Evolutionary conservation across 2,888 invertebrate species (phyloP).

Genomic region (Cloeon dipterum): DNA sequence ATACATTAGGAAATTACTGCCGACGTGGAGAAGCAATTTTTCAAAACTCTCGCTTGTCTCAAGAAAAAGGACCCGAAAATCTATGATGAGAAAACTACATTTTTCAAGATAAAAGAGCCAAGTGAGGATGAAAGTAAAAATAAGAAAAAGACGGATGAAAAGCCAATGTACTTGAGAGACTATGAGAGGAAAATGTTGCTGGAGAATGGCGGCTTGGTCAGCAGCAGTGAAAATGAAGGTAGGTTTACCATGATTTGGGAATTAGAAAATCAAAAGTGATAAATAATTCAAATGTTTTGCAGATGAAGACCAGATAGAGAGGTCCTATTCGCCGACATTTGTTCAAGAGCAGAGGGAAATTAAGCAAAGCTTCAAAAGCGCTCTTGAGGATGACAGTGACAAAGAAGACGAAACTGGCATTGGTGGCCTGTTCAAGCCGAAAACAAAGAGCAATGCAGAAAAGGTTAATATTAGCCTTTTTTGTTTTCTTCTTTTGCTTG

Average conservation of each 20-base stretch:
- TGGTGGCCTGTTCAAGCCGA: slow-evolving; percentile 28
- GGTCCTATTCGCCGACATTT: slow-evolving; percentile 25
- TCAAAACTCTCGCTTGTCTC: slow-evolving; percentile 59
- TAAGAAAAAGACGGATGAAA: slow-evolving; percentile 20
- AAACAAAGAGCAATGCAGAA: slow-evolving; percentile 27
- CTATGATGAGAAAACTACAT: slow-evolving; percentile 50
- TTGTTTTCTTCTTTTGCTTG: background rate
- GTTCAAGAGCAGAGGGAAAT: slow-evolving; percentile 40
- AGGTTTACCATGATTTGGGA: too few relatives aligned
- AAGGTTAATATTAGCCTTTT: slow-evolving; percentile 12
- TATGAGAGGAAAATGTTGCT: slow-evolving; percentile 54
- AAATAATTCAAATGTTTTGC: slow-evolving; percentile 5
- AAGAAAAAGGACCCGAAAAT: slow-evolving; percentile 78
- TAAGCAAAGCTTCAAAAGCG: slow-evolving; percentile 35
- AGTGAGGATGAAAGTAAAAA: slow-evolving; percentile 10
- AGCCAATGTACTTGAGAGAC: slow-evolving; percentile 46
- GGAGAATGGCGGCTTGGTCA: slow-evolving; percentile 34
- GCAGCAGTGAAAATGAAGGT: slow-evolving; percentile 18
- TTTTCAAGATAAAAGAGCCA: slow-evolving; percentile 27
- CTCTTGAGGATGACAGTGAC: slow-evolving; percentile 20
- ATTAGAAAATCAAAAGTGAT: slow-evolving; percentile 4
- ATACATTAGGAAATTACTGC: slow-evolving; percentile 28
- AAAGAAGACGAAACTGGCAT: slow-evolving; percentile 27
- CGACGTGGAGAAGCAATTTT: slow-evolving; percentile 63
- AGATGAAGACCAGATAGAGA: slow-evolving; percentile 9